Evolutionary conservation across 2,888 invertebrate species (phyloP).

Genomic region (Diaphora mendica): DNA sequence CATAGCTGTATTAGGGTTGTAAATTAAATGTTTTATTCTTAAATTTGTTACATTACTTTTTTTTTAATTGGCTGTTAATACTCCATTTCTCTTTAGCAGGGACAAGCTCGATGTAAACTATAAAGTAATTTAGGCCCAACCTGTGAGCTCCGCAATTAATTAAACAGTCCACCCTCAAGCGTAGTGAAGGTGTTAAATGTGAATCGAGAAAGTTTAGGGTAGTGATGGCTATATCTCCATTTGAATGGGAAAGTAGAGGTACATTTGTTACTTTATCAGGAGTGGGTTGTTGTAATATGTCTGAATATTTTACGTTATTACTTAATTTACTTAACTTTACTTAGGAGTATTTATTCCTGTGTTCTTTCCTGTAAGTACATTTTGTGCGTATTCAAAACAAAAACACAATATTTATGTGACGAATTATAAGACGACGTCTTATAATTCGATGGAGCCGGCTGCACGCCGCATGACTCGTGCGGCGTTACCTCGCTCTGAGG

Average conservation of each 20-base stretch:
- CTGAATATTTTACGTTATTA: not conserved
- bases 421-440: no score
- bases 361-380: no score
- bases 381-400: no score
- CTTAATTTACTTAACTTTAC: not conserved
- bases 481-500: no score
- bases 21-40: not conserved
- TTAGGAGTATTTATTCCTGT: no score
- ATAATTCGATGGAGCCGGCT: no score
- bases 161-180: slow-evolving; percentile 42
- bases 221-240: slow-evolving; percentile 45
- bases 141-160: slow-evolving; percentile 44
- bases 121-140: slow-evolving; percentile 40
- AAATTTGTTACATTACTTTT: not conserved
- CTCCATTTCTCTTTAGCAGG: slow-evolving; percentile 3
- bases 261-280: slow-evolving; percentile 3
- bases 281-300: not conserved
- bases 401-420: no score
- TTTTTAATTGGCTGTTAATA: not conserved
- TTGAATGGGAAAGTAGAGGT: slow-evolving; percentile 30
- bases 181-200: slow-evolving; percentile 48
- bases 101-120: slow-evolving; percentile 19
- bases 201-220: slow-evolving; percentile 48
- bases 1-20: no score
- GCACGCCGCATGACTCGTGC: no score